Base-by-base conservation (phyloP, 1,140 invertebrate genomes). In the Meloidogyne exigua region DNA sequence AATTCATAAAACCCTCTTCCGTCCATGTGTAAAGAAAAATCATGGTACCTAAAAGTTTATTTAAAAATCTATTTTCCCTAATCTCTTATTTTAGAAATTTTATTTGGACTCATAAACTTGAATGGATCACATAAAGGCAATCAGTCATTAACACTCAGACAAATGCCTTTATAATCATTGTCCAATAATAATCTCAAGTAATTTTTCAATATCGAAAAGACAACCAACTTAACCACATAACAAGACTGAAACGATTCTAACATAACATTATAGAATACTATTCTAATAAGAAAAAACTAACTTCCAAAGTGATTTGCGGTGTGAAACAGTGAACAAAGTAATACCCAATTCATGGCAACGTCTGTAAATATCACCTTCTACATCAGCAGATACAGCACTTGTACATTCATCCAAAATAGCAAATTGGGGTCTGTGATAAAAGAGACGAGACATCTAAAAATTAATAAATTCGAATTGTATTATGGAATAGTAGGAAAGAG, bases 331-430 rank as follows among this genome's bases (percentile, higher is more conserved):
- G 88, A 99, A 95, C 26, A 99, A 89, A 21, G 95, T 95, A 85
- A 99, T 98, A 57, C 93, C 94, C 81, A 92, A 92, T 87, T 90
- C 87, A 80, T 92, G 90, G 84, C 95, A 96, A 87, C 96, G 94
- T 78, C 92, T 91, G 85, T 99, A 98, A 93, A 99, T 98, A 66
- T 92, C 92, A 74, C 94, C 95, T 88, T 98, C 96, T 0, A 98
- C 95, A 88, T 98, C 96, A 0, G 98, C 93, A 79, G 94, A 96
- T 0, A 98, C 95, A 5, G 95, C 95, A n/a, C 87, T 88, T 0
- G 96, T 99, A 86, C 96, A 99, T 89, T 99, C 96, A 87, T 99
- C 96, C 76, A 99, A 88, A 85, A 98, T 98, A 32, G 96, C 96
- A 90, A 98, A 99, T 89, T 98, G 95, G 13, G 96, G 96, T 82